Conservation (phyloP, 2,113 vertebrate genomes). For the Sclerurus mexicanus region DNA sequence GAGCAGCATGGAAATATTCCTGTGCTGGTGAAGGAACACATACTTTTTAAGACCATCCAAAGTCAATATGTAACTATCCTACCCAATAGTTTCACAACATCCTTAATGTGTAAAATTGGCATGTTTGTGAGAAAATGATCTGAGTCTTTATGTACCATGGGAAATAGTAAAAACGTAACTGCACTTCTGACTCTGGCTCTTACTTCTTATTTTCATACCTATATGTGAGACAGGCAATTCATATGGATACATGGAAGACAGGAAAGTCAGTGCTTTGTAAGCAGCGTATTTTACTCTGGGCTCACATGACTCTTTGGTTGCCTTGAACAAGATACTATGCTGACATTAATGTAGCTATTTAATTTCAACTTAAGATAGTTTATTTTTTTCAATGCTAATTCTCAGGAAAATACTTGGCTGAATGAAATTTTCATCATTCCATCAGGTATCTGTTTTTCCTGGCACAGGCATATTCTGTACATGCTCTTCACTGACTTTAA, state of each 20-base stretch:
- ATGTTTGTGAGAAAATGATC: background rate
- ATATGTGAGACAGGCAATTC: background rate
- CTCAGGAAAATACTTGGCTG: background rate
- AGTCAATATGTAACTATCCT: background rate
- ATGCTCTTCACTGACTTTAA: background rate
- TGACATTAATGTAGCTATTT: background rate
- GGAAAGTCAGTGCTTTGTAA: background rate
- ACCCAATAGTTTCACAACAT: background rate
- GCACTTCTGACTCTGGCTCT: background rate
- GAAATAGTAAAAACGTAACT: background rate
- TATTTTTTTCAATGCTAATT: background rate
- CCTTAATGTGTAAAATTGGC: background rate
- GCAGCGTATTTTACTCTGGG: background rate
- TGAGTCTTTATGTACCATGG: background rate
- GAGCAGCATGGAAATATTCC: background rate
- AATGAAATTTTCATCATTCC: background rate
- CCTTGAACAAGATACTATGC: background rate
- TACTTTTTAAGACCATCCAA: background rate
- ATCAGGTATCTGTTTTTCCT: background rate
- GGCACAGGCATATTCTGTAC: background rate
- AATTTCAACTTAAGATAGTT: background rate
- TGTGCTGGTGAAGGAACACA: background rate
- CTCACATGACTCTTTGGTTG: background rate
- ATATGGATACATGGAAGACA: background rate
- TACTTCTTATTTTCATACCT: background rate